Conservation (phyloP, 2,797 vertebrate species). For the Syndactyla subalaris region DNA sequence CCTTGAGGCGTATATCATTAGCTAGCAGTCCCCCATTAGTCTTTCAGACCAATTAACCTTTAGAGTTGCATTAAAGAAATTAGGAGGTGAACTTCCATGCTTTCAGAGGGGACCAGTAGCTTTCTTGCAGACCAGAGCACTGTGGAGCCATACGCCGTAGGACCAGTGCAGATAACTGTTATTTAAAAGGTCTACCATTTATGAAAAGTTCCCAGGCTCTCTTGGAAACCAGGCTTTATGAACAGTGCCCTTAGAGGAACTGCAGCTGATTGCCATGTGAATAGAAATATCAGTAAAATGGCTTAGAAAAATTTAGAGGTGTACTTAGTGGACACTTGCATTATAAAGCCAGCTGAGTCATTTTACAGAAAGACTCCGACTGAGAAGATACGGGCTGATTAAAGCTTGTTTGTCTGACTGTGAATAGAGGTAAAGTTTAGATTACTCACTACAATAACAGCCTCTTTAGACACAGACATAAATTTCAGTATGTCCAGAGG, state of each 20-base stretch:
- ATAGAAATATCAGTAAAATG: slow-evolving; percentile 61
- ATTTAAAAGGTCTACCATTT: slow-evolving; percentile 57
- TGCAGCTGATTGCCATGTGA: slow-evolving; percentile 48
- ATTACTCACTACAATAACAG: slow-evolving; percentile 59
- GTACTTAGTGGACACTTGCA: slow-evolving; percentile 39
- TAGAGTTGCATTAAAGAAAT: slow-evolving; percentile 79
- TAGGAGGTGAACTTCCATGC: slow-evolving; percentile 66
- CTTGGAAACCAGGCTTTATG: slow-evolving; percentile 39
- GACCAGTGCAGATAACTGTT: slow-evolving; percentile 52
- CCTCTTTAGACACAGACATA: slow-evolving; percentile 68
- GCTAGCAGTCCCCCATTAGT: slow-evolving; percentile 58
- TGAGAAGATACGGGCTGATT: slow-evolving; percentile 45
- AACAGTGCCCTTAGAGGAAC: slow-evolving; percentile 42
- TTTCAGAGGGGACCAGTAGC: slow-evolving; percentile 61
- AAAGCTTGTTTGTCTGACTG: slow-evolving; percentile 58
- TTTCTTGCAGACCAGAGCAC: slow-evolving; percentile 38
- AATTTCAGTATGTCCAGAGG: slow-evolving; percentile 71
- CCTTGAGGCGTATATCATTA: slow-evolving; percentile 66
- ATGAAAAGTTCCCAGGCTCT: slow-evolving; percentile 42
- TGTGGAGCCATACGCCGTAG: not conserved
- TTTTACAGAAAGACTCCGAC: slow-evolving; percentile 36
- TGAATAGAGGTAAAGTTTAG: slow-evolving; percentile 66
- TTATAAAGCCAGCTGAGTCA: slow-evolving; percentile 45
- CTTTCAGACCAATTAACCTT: slow-evolving; percentile 80
- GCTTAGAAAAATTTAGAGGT: slow-evolving; percentile 48